Base-by-base conservation (phyloP, 1,140 invertebrate species). In the Brachionus sp. region DNA sequence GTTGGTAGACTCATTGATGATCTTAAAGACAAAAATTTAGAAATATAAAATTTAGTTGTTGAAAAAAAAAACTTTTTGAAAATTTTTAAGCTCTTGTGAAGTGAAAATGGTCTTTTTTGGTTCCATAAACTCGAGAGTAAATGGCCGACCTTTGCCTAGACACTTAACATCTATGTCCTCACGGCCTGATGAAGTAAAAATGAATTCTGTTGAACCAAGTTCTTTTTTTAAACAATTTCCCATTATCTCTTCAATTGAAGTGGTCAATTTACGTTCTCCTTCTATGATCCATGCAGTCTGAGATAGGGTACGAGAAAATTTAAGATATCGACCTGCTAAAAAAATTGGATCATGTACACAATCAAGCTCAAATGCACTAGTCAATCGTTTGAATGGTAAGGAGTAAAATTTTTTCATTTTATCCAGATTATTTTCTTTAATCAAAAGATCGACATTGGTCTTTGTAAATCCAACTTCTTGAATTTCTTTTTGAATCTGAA, bases 241-340 rank as follows among this genome's bases (percentile, higher is more conserved):
- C 64, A 98, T 93, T 16, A 95, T 91, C 89, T 98, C 96, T 89
- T 98, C 93, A 0, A 98, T 93, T 0, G 95, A 98, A 25, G 92
- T 92, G 84, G 93, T 93, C 88, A 93, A 92, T 84, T 93, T 92
- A 82, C 93, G 91, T 84, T 92, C 91, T 0, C 95, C 95, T 85
- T 94, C 92, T 57, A 97, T 89, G 25, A 97, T 87, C 96, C 96
- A 98, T 0, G 96, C 95, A 0, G 95, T 97, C 90, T 98, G 97
- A 78, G 94, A 93, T 6, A 98, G 88, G 84, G 92, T 90, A 73
- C 96, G 91, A 16, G 93, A 94, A 86, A 93, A 92, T 88, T 98
- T 98, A 83, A 93, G 92, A 87, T 98, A 98, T 35, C 95, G 89
- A 64, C 77, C 77, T 2, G 62, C 77, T 12, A 80, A 35, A 44